Percentiles rank a stretch among this genome's conserved stretches.
phyloP scores from a whole-genome alignment of 1,140 invertebrate genomes.

The Heterodera carotae region DNA sequence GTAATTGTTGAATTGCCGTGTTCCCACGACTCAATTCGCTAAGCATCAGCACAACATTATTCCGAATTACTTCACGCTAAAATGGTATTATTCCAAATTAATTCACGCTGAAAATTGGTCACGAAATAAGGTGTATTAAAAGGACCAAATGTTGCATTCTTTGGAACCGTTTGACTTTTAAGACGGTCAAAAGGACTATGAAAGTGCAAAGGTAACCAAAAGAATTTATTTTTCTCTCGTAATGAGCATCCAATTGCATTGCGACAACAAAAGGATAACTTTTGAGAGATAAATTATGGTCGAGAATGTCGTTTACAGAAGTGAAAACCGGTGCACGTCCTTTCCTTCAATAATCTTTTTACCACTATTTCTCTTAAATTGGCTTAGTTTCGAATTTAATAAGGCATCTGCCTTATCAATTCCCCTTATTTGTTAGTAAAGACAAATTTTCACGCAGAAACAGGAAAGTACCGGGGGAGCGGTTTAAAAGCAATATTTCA shows the following conservation, averaged over 20 bases:
- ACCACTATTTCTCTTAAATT: too few species aligned
- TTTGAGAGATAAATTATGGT: neutral
- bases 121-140: neutral
- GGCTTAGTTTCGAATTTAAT: too few species aligned
- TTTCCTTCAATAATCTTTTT: too few species aligned
- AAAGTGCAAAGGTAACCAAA: neutral
- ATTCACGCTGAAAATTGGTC: neutral
- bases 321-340: too few species aligned
- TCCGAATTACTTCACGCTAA: conserved; percentile 77
- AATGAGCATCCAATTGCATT: neutral
- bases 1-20: conserved; percentile 98
- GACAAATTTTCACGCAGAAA: too few species aligned
- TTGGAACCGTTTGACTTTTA: neutral
- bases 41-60: conserved; percentile 87
- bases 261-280: neutral
- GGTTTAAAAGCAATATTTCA: too few species aligned
- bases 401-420: too few species aligned
- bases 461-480: too few species aligned
- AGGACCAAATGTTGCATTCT: neutral
- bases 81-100: conserved; percentile 15
- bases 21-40: conserved; percentile 91
- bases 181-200: conserved; percentile 7
- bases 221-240: neutral
- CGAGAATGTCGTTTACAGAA: too few species aligned
- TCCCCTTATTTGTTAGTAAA: too few species aligned